Conservation (phyloP, 1,140 invertebrate genomes). For the Formica selysi region DNA sequence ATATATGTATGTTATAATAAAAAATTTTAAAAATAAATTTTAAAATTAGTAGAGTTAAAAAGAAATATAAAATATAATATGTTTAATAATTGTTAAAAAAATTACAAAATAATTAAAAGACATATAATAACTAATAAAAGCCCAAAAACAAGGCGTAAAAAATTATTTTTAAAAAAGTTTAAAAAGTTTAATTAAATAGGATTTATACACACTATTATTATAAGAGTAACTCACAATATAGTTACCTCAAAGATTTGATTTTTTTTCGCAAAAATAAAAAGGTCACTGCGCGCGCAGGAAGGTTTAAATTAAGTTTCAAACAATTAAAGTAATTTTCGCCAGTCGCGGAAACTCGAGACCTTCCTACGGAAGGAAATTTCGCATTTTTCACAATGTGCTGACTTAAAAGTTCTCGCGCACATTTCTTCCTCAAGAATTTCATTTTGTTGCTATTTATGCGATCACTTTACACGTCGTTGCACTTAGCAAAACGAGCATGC, state of each 20-base stretch:
- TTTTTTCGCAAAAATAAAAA: background rate
- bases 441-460: constrained; percentile 5
- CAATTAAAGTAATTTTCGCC: background rate
- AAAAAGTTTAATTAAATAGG: no score
- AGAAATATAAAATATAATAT: no score
- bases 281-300: background rate
- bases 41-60: no score
- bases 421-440: constrained; percentile 21
- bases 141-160: no score
- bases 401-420: background rate
- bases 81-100: no score
- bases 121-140: no score
- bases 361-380: background rate
- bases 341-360: background rate
- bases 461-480: constrained; percentile 18
- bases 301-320: background rate
- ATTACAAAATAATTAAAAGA: no score
- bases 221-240: background rate
- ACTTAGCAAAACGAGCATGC: constrained; percentile 18
- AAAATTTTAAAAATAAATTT: no score
- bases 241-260: background rate
- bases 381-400: background rate
- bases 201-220: no score
- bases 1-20: no score
- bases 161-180: no score